Evolutionary conservation across 1,140 invertebrate genomes (phyloP).

Genomic region (Atopsyche davidsoni): DNA sequence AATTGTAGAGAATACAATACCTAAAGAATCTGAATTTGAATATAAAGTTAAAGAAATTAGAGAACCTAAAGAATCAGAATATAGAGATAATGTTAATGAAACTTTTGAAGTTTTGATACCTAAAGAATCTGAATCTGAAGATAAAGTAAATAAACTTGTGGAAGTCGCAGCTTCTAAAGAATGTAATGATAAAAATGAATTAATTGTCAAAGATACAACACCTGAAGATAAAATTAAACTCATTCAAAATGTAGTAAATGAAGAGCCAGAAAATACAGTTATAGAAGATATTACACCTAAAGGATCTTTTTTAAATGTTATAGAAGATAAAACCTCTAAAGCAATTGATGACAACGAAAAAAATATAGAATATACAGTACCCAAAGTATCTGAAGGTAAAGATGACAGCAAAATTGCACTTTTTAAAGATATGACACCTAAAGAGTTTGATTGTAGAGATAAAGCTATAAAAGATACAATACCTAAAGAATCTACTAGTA

Average conservation of each 20-base stretch:
- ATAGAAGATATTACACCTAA: not conserved
- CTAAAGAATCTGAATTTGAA: too few relatives aligned
- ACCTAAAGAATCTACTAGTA: not conserved
- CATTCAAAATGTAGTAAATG: not conserved
- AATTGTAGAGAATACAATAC: too few relatives aligned
- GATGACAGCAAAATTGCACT: not conserved
- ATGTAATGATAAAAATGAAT: too few relatives aligned
- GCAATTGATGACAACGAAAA: constrained; percentile 29
- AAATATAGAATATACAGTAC: constrained; percentile 37
- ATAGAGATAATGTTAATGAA: too few relatives aligned
- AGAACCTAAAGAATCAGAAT: too few relatives aligned
- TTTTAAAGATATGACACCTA: not conserved
- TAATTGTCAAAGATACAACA: constrained; percentile 4
- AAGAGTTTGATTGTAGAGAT: not conserved
- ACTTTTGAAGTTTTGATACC: too few relatives aligned
- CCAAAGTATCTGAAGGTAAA: constrained; percentile 20
- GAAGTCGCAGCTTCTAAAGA: too few relatives aligned
- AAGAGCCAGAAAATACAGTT: not conserved
- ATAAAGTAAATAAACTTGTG: too few relatives aligned
- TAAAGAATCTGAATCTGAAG: too few relatives aligned
- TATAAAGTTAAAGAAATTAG: too few relatives aligned
- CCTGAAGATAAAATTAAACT: not conserved
- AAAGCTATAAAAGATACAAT: not conserved
- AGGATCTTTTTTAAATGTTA: not conserved
- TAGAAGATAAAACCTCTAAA: constrained; percentile 2